These are phyloP conservation scores for Pristionchus arcanus DNA, from an alignment of 2,888 invertebrate species.

Conservation along the genomic window DNA sequence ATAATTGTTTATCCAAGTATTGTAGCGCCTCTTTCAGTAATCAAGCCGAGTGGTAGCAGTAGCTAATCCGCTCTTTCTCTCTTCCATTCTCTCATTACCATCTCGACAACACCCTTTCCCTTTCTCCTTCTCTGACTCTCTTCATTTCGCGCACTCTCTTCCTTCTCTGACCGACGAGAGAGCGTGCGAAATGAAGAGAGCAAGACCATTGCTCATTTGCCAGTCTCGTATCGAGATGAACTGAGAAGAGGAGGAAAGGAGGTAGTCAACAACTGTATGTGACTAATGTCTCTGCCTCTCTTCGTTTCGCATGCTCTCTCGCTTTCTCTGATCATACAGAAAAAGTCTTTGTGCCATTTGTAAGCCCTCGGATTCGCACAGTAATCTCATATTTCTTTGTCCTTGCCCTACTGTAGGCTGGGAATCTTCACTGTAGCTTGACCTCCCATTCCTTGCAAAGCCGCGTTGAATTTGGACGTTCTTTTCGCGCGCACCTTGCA, in stretches of 20 bases:
- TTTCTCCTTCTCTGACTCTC: background rate
- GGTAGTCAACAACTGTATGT: slow-evolving; percentile 21
- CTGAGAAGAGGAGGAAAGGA: too few species aligned
- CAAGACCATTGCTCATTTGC: background rate
- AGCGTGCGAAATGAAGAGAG: too few species aligned
- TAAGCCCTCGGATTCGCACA: background rate
- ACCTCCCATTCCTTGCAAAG: too few species aligned
- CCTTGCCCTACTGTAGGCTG: background rate
- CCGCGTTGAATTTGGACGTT: too few species aligned
- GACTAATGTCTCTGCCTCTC: too few species aligned
- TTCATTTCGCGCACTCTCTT: background rate
- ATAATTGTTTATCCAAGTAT: background rate
- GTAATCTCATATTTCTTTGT: slow-evolving; percentile 26
- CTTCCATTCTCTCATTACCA: background rate
- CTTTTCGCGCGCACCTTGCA: too few species aligned
- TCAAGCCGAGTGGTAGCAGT: background rate
- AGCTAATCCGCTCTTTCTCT: background rate
- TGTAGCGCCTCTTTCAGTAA: background rate
- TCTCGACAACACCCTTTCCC: background rate
- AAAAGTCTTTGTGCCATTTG: background rate
- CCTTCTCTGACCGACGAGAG: background rate
- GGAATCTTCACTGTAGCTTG: too few species aligned
- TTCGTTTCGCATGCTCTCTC: background rate
- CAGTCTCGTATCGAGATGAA: slow-evolving; percentile 6
- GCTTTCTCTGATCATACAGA: background rate